Evolutionary conservation across 2,113 vertebrate species (phyloP).

Genomic region (Axis porcinus): DNA sequence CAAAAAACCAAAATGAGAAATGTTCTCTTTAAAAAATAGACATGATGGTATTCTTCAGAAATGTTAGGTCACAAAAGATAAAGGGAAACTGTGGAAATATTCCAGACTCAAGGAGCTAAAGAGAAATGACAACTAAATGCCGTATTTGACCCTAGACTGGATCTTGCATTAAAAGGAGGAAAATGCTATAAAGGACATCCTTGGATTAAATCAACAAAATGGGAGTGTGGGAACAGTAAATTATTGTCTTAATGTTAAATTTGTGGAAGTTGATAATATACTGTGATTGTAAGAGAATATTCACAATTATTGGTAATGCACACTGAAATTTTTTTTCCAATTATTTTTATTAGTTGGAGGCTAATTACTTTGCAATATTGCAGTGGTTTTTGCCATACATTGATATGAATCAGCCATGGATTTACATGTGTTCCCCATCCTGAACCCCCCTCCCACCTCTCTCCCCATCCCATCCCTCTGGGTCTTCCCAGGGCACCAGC

Average conservation of each 20-base stretch:
- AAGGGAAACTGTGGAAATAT: neutral
- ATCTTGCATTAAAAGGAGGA: neutral
- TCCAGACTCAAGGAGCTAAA: neutral
- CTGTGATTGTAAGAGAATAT: neutral
- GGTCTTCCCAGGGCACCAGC: no score
- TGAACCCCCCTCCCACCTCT: rapidly evolving
- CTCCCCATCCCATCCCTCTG: no score
- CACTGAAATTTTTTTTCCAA: neutral
- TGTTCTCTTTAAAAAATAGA: neutral
- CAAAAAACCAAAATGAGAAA: neutral
- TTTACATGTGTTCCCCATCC: no score
- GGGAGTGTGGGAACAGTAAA: neutral
- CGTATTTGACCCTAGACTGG: neutral
- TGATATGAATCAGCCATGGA: no score
- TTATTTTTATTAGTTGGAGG: no score
- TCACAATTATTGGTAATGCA: neutral
- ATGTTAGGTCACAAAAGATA: neutral
- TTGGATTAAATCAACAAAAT: neutral
- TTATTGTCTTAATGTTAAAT: neutral
- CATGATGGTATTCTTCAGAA: neutral
- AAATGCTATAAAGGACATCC: neutral
- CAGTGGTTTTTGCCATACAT: no score
- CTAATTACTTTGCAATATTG: no score
- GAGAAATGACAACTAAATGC: neutral
- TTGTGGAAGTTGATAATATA: neutral